phyloP scores from a whole-genome alignment of 1,140 invertebrate species.

The Leguminivora glycinivorella region DNA sequence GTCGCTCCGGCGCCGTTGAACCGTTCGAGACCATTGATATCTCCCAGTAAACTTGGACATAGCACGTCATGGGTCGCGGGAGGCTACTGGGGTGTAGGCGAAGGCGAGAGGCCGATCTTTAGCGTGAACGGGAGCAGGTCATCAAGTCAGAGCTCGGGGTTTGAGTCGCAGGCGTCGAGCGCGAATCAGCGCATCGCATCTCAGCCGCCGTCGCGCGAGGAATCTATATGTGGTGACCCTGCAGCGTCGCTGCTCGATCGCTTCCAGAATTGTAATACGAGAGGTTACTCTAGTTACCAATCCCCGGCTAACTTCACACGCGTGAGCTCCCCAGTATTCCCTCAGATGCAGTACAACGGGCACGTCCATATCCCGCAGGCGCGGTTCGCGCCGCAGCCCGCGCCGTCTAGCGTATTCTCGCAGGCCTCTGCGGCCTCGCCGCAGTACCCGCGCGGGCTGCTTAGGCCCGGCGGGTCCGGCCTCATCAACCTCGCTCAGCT shows the following conservation, averaged over 20 bases:
- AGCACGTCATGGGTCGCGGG: conserved; percentile 77
- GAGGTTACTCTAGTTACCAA: conserved; percentile 43
- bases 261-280: conserved; percentile 52
- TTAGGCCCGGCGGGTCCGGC: conserved; percentile 52
- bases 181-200: conserved; percentile 66
- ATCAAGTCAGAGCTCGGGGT: conserved; percentile 78
- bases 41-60: conserved; percentile 73
- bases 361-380: conserved; percentile 72
- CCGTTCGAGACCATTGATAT: conserved; percentile 65
- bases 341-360: conserved; percentile 69
- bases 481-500: conserved; percentile 66
- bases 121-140: conserved; percentile 72
- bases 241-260: conserved; percentile 54
- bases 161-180: conserved; percentile 75
- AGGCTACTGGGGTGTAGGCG: conserved; percentile 76
- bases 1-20: conserved; percentile 61
- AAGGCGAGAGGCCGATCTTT: conserved; percentile 62
- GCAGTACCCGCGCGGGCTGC: not conserved
- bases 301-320: conserved; percentile 50
- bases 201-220: conserved; percentile 68
- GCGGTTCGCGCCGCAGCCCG: conserved; percentile 53
- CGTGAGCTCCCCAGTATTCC: conserved; percentile 62
- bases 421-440: conserved; percentile 36
- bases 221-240: conserved; percentile 67
- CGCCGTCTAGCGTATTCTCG: conserved; percentile 45